Conservation (phyloP, 2,113 vertebrate species). For the Cebus imitator region DNA sequence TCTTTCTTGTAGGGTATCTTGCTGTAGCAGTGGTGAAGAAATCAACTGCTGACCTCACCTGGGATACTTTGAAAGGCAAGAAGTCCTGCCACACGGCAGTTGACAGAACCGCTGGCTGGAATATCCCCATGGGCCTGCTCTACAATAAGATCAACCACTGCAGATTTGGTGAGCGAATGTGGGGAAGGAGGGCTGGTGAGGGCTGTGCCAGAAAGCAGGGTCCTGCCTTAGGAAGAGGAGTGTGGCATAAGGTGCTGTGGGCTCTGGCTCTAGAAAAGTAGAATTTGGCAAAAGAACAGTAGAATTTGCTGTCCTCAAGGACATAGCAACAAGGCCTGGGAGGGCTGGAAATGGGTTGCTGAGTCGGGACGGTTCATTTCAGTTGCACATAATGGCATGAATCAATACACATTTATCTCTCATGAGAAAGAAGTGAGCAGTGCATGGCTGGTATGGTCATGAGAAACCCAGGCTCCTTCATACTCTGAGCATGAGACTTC, state of each 20-base stretch:
- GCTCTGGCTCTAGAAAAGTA: neutral
- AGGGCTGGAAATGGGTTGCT: neutral
- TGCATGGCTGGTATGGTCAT: neutral
- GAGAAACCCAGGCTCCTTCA: neutral
- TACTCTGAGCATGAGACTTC: neutral
- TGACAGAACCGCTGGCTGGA: conserved; percentile 92
- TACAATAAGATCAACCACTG: conserved; percentile 81
- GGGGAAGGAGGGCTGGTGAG: neutral
- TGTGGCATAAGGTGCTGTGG: neutral
- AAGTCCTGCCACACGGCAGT: conserved; percentile 93
- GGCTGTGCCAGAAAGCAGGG: neutral
- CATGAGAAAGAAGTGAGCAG: neutral
- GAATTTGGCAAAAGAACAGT: neutral
- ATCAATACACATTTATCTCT: neutral
- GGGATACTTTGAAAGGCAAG: conserved; percentile 86
- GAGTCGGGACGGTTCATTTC: neutral
- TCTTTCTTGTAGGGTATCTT: conserved; percentile 80
- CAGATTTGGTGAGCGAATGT: conserved; percentile 86
- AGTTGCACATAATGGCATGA: neutral
- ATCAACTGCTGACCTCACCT: conserved; percentile 74
- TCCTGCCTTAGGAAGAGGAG: neutral
- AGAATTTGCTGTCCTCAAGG: neutral
- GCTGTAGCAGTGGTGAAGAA: conserved; percentile 92
- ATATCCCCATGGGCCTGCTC: conserved; percentile 92
- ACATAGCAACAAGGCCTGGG: neutral